Evolutionary conservation across 2,797 vertebrate genomes (phyloP).

Genomic region (Naso thynnoides): DNA sequence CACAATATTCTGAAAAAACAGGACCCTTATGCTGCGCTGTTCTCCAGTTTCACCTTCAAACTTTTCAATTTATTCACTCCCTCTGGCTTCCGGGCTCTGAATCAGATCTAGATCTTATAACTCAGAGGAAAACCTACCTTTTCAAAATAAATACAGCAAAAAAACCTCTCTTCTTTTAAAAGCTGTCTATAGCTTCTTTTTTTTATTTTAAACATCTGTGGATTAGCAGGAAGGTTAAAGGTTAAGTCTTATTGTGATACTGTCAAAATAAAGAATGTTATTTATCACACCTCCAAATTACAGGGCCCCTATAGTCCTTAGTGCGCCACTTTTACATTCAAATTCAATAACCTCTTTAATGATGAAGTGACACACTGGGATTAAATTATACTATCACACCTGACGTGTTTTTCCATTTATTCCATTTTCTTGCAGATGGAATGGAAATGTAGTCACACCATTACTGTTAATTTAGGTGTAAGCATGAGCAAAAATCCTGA

Average conservation of each 20-base stretch:
- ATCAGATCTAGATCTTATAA: slow-evolving; percentile 28
- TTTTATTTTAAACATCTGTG: background rate
- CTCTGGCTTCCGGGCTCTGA: slow-evolving; percentile 35
- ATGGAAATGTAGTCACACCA: slow-evolving; percentile 33
- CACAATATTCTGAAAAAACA: background rate
- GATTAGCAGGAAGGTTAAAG: slow-evolving; percentile 18
- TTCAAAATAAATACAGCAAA: slow-evolving; percentile 17
- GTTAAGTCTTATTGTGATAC: slow-evolving; percentile 9
- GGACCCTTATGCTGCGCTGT: slow-evolving; percentile 13
- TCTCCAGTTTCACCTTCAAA: slow-evolving; percentile 40
- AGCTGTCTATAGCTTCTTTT: background rate
- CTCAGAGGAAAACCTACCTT: background rate
- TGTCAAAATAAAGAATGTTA: slow-evolving; percentile 2
- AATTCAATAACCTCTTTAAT: slow-evolving; percentile 19
- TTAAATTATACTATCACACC: slow-evolving; percentile 33
- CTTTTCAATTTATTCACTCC: slow-evolving; percentile 26
- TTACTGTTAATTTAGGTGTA: slow-evolving; percentile 33
- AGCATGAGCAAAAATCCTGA: slow-evolving; percentile 34
- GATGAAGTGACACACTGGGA: slow-evolving; percentile 10
- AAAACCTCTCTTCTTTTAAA: slow-evolving; percentile 15
- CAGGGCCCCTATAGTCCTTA: background rate
- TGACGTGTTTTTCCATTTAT: slow-evolving; percentile 42
- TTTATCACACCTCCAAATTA: slow-evolving; percentile 10
- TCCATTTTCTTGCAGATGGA: slow-evolving; percentile 37
- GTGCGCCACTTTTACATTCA: slow-evolving; percentile 23